Evolutionary conservation across 2,797 vertebrate genomes (phyloP), one percentile per base, ranked within the genome.

Genomic region (Danio albolineatus): DNA sequence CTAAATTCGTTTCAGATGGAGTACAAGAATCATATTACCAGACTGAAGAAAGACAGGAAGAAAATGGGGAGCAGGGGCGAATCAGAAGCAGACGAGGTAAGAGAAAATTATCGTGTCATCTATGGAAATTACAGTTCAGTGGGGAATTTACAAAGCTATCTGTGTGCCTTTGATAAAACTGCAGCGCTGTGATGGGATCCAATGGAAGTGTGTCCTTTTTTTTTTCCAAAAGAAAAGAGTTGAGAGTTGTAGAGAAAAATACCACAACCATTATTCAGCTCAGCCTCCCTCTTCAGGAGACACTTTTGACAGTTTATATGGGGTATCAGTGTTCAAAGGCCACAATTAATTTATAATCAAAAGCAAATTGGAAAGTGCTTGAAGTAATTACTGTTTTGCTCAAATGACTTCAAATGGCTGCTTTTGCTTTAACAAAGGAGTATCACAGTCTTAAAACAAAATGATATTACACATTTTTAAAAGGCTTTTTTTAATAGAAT

Each of bases 21-120:
- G 53, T 94, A 90, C 83, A 88, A 92, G 84, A 91, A 89, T 90
- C 93, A 89, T 83, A 89, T 95, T 84, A 92, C 89, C 87, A 94
- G 81, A 39, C 83, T 83, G 61, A 83, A 88, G 57, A 87, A 90
- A 44, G 85, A 84, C 79, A 85, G 74, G 69, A 93, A 88, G 88
- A 92, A 87, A 82, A 77, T 51, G 78, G 61, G 86, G 57, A 38
- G 67, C 36, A 48, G 71, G 54, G 67, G 5, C 72, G 17, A 74
- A 19, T 64, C 62, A 14, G 66, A 76, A 70, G 16, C 56, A 43
- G 56, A 79, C 78, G 87, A 89, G 91, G 93, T 93, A 91, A 87
- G 48, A 21, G 28, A 64, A 82, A 57, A 79, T 79, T 60, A 71
- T 71, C 67, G 69, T 83, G 60, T 79, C 60, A 80, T 78, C 59